These are phyloP conservation scores for Drosophila neonasuta DNA, from an alignment of 2,888 invertebrate species.

Conservation along the genomic window DNA sequence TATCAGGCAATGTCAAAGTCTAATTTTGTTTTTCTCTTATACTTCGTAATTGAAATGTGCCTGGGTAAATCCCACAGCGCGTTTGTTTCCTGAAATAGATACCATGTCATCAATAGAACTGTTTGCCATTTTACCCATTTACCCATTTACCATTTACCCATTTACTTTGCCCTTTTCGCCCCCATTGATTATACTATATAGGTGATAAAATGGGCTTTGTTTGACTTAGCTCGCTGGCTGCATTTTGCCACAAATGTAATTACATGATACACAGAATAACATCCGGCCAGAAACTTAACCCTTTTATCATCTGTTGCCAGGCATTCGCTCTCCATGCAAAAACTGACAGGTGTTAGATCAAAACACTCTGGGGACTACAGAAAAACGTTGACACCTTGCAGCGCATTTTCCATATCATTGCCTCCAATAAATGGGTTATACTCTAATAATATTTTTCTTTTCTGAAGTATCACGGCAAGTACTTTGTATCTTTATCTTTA, in stretches of 20 bases:
- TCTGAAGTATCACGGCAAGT: constrained; percentile 42
- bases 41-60: constrained; percentile 63
- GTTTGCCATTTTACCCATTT: constrained; percentile 24
- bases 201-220: constrained; percentile 55
- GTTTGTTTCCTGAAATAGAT: constrained; percentile 55
- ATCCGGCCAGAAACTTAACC: constrained; percentile 31
- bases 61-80: constrained; percentile 57
- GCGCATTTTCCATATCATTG: constrained; percentile 44
- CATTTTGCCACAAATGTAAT: constrained; percentile 42
- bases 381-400: constrained; percentile 3
- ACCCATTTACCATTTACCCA: constrained; percentile 3
- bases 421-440: constrained; percentile 17
- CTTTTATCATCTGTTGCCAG: constrained; percentile 46
- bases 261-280: constrained; percentile 28
- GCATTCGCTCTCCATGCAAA: not conserved
- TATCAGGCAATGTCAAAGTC: constrained; percentile 69
- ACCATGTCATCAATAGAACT: constrained; percentile 64
- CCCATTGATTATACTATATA: constrained; percentile 44
- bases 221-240: constrained; percentile 22
- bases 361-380: constrained; percentile 15
- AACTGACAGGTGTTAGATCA: constrained; percentile 42
- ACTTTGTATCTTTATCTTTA: constrained; percentile 26
- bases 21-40: constrained; percentile 59
- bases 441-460: constrained; percentile 3
- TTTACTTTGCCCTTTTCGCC: constrained; percentile 23